These are phyloP conservation scores for Tamandua tetradactyla DNA, from an alignment of 2,797 vertebrate genomes.

Conservation along the genomic window DNA sequence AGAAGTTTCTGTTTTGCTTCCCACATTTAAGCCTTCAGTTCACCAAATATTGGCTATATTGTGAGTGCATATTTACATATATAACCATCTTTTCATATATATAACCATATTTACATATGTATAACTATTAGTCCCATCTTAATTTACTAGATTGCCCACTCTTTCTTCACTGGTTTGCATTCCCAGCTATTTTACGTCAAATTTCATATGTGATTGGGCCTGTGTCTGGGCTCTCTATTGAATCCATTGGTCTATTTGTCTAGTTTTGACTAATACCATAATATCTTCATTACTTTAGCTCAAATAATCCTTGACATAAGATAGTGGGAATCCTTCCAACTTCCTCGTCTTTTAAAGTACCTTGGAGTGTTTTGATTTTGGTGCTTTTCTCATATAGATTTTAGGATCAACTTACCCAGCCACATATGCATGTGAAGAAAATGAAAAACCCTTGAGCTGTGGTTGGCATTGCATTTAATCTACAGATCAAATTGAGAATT, in stretches of 20 bases:
- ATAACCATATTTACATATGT: not conserved
- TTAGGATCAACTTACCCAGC: not conserved
- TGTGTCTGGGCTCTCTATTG: not conserved
- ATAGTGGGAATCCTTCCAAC: not conserved
- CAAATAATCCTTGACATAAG: not conserved
- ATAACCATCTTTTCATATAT: not conserved
- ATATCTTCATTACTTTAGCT: not conserved
- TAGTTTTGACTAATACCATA: not conserved
- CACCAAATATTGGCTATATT: not conserved
- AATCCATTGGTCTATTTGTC: not conserved
- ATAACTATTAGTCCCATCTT: not conserved
- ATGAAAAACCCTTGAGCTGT: not conserved
- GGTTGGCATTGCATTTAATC: not conserved
- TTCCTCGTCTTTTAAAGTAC: not conserved
- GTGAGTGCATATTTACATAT: not conserved
- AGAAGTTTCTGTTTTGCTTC: not conserved
- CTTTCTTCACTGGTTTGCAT: not conserved
- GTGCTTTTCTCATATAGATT: not conserved
- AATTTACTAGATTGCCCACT: not conserved
- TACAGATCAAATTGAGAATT: not conserved
- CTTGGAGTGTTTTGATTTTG: not conserved
- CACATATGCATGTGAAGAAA: not conserved
- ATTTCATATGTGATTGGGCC: not conserved
- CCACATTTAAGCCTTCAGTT: not conserved
- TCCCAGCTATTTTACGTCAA: not conserved